Base-by-base conservation (phyloP, 2,113 vertebrate species). In the Bathybates hornii region DNA sequence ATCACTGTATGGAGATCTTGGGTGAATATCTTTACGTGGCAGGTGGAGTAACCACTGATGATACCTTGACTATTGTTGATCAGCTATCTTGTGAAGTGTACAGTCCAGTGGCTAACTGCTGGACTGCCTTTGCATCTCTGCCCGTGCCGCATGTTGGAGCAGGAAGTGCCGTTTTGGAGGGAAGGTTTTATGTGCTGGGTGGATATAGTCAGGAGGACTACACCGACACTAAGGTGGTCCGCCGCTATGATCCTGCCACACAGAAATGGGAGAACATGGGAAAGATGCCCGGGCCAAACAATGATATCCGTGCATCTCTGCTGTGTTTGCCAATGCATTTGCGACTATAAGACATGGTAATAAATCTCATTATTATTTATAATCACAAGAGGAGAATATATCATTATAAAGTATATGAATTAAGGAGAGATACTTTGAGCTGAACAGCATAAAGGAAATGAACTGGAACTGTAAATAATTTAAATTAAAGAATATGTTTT, bases 1-100 rank as follows among this genome's bases (percentile, higher is more conserved):
- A 93, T 59, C 96, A 97, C 93, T 96, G 96, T 89, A 97, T 97
- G 96, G 96, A 96, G 84, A 11, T 11, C 19, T 86, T 97, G 57
- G 86, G 83, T 4, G 85, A 90, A 7, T 29, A 34, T 29, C 86
- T 97, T 7, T 97, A 95, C 0, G 95, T 96, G 1, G 96, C 95
- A 1, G 97, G 97, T 3, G 97, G 97, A 29, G 32, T 95, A 57
- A 91, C 92, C 16, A 17, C 32, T n/a, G 53, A 85, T 3, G 32
- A 48, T 5, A 24, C 6, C 21, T 50, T 24, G 14, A 9, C 3
- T 41, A 9, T 84, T 10, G 5, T 89, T 6, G 92, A 97, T 88
- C 93, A 91, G 78, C 92, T 96, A 3, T 53, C 73, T 27, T 97
- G 96, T 59, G 96, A 97, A 80, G 66, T 92, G 63, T 97, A 96